phyloP scores from a whole-genome alignment of 2,113 vertebrate species.

The Dromas ardeola region DNA sequence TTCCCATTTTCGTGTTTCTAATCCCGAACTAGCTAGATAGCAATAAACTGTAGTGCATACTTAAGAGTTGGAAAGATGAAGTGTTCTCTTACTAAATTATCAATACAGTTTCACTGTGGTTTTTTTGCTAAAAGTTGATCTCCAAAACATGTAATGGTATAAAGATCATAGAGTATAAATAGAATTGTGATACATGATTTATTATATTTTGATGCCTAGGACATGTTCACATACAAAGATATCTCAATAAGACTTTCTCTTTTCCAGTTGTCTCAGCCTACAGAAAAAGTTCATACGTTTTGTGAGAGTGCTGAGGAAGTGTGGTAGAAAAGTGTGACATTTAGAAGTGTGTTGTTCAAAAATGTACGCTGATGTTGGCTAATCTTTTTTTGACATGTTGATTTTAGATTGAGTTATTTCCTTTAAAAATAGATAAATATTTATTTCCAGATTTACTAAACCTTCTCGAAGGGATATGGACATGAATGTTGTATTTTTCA shows the following conservation, averaged over 20 bases:
- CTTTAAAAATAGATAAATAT: background rate
- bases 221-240: background rate
- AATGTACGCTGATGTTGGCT: background rate
- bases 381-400: background rate
- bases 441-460: constrained; percentile 15
- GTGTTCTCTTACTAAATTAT: background rate
- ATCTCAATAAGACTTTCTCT: background rate
- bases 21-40: background rate
- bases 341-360: background rate
- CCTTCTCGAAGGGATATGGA: background rate
- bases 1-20: background rate
- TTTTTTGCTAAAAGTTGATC: background rate
- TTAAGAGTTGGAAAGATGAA: background rate
- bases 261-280: background rate
- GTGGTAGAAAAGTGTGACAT: background rate
- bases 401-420: background rate
- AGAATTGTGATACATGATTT: background rate
- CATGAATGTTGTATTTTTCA: background rate
- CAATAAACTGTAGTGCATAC: background rate
- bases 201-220: background rate
- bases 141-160: background rate
- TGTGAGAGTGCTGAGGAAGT: background rate
- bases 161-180: background rate
- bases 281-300: background rate
- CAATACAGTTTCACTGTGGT: background rate